Base-by-base conservation (phyloP, 1,140 invertebrate genomes). In the Pseudomyrmex sp. region DNA sequence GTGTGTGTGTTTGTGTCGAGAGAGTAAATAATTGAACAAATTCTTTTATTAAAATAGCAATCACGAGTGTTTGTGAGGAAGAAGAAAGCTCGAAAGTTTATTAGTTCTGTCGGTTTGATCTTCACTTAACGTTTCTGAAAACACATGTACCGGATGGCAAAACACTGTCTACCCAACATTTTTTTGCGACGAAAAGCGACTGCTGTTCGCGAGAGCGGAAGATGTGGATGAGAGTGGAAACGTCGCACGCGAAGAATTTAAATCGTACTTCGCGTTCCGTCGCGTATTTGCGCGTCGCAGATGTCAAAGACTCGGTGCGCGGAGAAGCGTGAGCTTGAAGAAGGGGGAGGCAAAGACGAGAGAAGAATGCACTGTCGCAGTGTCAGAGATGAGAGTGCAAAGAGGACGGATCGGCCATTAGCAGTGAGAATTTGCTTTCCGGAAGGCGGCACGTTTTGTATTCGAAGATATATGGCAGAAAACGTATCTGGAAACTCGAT, bases 221-320 rank as follows among this genome's bases (percentile, higher is more conserved):
- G 35, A 35, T 0, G 56, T n/a, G 54, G 18, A 35, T 35, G 23
- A 46, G 13, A n/a, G 58, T 2, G 26, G 70, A 48, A 68, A 58
- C n/a, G 23, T 5, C 18, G 35, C 70, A 23, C 61, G 23, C 65
- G 59, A 65, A 63, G 84, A 82, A 87, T 87, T 87, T 73, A 86
- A 85, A 85, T 85, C 72, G 65, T 12, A 56, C 54, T 80, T 15
- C 62, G 54, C 70, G 68, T 52, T 70, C 48, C 44, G n/a, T 23
- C 44, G 48, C 48, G 59, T 82, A 77, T 80, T 74, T 56, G 52
- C 52, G 9, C 12, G 15, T 83, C 13, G 52, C 58, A 56, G 50
- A 58, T 18, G 50, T 72, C 58, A 83, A 77, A 66, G 52, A 44
- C 1, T 52, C 15, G 13, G 13, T 2, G 10, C 18, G 62, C n/a